Base-by-base conservation (phyloP, 2,888 invertebrate genomes). In the Drymonia ruficornis region DNA sequence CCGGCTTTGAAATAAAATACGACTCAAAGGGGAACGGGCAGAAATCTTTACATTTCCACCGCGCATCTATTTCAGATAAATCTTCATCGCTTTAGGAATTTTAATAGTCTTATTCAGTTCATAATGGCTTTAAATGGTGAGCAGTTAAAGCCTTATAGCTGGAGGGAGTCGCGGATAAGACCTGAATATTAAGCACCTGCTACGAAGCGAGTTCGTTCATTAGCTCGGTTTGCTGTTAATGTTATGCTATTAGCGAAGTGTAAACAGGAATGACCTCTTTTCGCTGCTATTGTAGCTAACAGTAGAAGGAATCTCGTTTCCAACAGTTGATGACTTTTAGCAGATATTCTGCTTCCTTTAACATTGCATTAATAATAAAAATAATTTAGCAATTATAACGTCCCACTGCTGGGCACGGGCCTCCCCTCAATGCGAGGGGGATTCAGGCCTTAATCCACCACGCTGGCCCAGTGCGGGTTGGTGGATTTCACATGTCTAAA, bases 81-180 rank as follows among this genome's bases (percentile, higher is more conserved):
- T 57, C 54, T 50, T 2, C 42, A 45, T 56, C 68, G 56, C 53
- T 48, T 56, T 42, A 7, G 31, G 68, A 69, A 70, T 70, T 60
- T 67, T 57, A 67, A 70, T 64, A 49, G 58, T 70, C 56, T 56
- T 66, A 51, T 70, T 62, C 53, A 57, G 53, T 51, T 59, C 55
- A 42, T 64, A 70, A 69, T 67, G 61, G 70, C 70, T 61, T 54
- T 70, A 56, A 67, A 67, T 51, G 55, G 55, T 40, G 16, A 50
- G 52, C 59, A 53, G 58, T 55, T 59, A 57, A 6, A 23, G 23
- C 23, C 23, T 23, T 23, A 23, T 62, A 46, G 61, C 67, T 54
- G 58, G 49, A 53, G 52, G 43, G 67, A 67, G 64, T 70, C 58
- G 46, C 49, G 49, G 48, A 55, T 59, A 56, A 49, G 57, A 36